These are phyloP conservation scores for Coecobrya sp. DNA, from an alignment of 2,888 invertebrate genomes.

Conservation along the genomic window DNA sequence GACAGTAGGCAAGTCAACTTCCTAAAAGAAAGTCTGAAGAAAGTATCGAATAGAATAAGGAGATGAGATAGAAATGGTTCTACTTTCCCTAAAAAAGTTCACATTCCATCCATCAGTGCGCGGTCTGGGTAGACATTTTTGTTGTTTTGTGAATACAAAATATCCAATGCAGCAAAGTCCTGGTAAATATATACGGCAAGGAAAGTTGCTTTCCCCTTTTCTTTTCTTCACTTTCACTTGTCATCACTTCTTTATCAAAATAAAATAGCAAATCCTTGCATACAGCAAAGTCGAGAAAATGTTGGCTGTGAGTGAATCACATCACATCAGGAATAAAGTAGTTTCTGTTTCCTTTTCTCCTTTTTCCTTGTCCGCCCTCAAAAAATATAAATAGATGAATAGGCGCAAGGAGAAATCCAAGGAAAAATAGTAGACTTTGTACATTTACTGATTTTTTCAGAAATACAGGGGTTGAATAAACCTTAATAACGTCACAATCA, in stretches of 20 bases:
- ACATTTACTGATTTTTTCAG: background rate
- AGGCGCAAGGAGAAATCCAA: background rate
- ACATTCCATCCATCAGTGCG: constrained; percentile 31
- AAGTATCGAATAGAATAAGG: background rate
- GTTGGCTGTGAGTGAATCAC: constrained; percentile 51
- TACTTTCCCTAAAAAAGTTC: background rate
- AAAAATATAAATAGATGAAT: background rate
- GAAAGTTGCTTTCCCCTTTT: background rate
- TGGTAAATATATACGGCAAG: background rate
- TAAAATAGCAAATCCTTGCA: constrained; percentile 3
- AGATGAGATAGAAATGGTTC: background rate
- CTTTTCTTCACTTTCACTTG: background rate
- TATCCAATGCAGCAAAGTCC: background rate
- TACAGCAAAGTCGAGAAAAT: constrained; percentile 5
- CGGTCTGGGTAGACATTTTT: background rate
- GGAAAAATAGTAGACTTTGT: background rate
- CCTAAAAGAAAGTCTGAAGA: background rate
- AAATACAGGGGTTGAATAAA: background rate
- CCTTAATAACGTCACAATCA: background rate
- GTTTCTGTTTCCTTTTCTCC: constrained; percentile 64
- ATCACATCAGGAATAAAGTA: constrained; percentile 42
- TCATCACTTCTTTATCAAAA: background rate
- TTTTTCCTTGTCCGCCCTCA: constrained; percentile 37
- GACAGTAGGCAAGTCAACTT: background rate
- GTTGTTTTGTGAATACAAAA: background rate